Evolutionary conservation across 1,140 invertebrate genomes (phyloP), one percentile per base, ranked within the genome.

Genomic region (Neelides sp.): DNA sequence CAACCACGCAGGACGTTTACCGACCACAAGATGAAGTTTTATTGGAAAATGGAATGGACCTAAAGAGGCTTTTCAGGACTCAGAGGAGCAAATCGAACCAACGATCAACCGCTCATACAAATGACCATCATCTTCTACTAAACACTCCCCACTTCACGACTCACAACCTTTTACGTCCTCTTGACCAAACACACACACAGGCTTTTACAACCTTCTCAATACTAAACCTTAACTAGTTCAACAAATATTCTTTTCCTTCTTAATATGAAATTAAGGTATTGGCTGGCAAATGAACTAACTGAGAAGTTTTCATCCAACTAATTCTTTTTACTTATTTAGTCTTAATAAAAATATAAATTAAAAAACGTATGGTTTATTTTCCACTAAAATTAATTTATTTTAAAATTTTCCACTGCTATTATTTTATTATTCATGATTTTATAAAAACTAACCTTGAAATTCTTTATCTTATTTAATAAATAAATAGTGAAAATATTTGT

Each of bases 21-120:
- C 39, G 15, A 48, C 39, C 43, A 58, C 48, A 52, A 52, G 50
- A 55, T 59, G 57, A 59, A 59, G 57, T 59, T 59, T 59, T 59
- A 59, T 59, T 59, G 57, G 57, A 59, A 55, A 59, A 55, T 55
- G 50, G 32, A 54, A 55, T 55, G 50, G 55, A 49, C 52, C 45
- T 53, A 52, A 52, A 51, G 48, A 49, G 50, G 55, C 45, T 47
- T 50, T 52, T 50, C 48, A 53, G 48, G 32, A 50, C 50, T 54
- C 30, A 35, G 17, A 13, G 26, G 28, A 50, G 37, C 35, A 53
- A 59, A 59, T 59, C 53, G 53, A 55, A 54, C 44, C 22, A 44
- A 59, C 48, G 52, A 55, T 52, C 53, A 48, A 52, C 45, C 48
- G 34, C 57, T 55, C 57, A 59, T 48, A 39, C 47, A 47, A 47